A percentile compares a stretch with the other conserved stretches of the same genome.
Conservation (phyloP, 2,888 invertebrate species). For the Drosophila mercatorum region DNA sequence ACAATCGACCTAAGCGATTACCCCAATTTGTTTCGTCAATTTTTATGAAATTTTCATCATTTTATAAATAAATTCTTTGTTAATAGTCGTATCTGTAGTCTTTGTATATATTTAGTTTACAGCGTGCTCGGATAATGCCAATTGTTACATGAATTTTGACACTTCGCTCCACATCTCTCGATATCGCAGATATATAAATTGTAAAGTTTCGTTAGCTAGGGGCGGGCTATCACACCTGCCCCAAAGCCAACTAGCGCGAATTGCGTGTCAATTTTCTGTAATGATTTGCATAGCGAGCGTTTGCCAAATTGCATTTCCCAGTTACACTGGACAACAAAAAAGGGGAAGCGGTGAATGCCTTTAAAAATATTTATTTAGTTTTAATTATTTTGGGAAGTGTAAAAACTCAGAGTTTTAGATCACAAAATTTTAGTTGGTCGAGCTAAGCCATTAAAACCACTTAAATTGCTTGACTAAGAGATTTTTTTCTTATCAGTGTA, state of each 20-base stretch:
- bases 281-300: slow-evolving; percentile 66
- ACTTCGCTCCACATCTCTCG: slow-evolving; percentile 41
- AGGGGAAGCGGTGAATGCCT: neutral
- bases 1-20: slow-evolving; percentile 5
- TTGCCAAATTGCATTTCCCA: slow-evolving; percentile 30
- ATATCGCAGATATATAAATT: neutral
- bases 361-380: neutral
- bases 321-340: slow-evolving; percentile 42
- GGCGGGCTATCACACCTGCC: neutral
- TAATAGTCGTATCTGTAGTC: slow-evolving; percentile 35
- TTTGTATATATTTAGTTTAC: slow-evolving; percentile 30
- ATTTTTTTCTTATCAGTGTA: neutral
- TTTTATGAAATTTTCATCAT: slow-evolving; percentile 48
- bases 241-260: slow-evolving; percentile 33
- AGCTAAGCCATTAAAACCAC: neutral
- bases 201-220: slow-evolving; percentile 8
- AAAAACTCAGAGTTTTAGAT: no score
- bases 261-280: slow-evolving; percentile 70
- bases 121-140: slow-evolving; percentile 79
- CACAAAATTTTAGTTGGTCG: neutral
- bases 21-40: slow-evolving; percentile 22
- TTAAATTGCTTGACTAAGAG: neutral
- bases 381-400: no score
- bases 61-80: slow-evolving; percentile 53
- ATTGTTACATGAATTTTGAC: slow-evolving; percentile 81